Percentiles rank a stretch among this genome's conserved stretches.
These are phyloP conservation scores for Mesorhabditis spiculigera DNA, from an alignment of 2,888 invertebrate species.

Conservation along the genomic window DNA sequence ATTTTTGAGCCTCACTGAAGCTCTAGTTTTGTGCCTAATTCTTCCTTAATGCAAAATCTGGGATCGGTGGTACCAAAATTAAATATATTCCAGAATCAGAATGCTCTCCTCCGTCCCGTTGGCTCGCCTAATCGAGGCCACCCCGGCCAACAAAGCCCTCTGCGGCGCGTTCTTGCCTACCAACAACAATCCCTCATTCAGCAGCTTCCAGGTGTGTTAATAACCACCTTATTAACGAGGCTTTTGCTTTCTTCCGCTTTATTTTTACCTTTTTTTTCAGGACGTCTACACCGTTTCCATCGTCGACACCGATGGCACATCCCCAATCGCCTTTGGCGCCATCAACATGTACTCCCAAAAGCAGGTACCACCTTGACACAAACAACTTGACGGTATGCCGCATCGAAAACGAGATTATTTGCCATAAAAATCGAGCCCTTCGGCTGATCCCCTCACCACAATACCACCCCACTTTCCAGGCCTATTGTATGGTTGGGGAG, in stretches of 20 bases:
- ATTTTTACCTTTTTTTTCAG: not conserved
- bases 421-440: not conserved
- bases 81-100: no score
- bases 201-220: constrained; percentile 18
- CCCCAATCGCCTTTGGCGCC: constrained; percentile 47
- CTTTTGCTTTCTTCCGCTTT: not conserved
- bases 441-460: not conserved
- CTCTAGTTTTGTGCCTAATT: no score
- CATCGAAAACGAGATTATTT: constrained; percentile 8
- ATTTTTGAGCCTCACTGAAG: no score
- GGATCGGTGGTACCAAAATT: no score
- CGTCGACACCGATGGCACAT: constrained; percentile 27
- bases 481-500: constrained; percentile 48
- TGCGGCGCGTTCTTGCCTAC: constrained; percentile 43
- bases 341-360: constrained; percentile 38
- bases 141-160: constrained; percentile 35
- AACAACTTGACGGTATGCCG: not conserved
- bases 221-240: not conserved
- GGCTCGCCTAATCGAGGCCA: constrained; percentile 22
- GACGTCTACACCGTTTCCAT: constrained; percentile 41
- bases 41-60: no score
- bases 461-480: constrained; percentile 21
- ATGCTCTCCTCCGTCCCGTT: constrained; percentile 21
- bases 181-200: constrained; percentile 50
- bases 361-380: constrained; percentile 27